These are phyloP conservation scores for Hecatera dysodea DNA, from an alignment of 2,888 invertebrate species.

Conservation along the genomic window DNA sequence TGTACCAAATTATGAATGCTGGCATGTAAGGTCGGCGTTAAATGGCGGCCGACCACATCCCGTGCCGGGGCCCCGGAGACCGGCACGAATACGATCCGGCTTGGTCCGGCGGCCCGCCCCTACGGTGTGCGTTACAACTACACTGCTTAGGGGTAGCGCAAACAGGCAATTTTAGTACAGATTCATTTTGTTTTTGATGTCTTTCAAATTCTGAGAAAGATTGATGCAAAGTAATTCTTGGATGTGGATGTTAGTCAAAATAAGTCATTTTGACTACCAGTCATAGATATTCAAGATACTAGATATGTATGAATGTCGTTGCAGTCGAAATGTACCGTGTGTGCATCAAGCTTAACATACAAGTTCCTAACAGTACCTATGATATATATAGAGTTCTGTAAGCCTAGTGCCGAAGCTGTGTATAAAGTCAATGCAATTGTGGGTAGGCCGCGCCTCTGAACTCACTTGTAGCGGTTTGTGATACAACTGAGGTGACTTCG, in stretches of 20 bases:
- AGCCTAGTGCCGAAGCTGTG: neutral
- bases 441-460: neutral
- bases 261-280: too few species aligned
- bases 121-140: slow-evolving; percentile 43
- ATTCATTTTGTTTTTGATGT: slow-evolving; percentile 21
- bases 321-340: neutral
- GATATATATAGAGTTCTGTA: neutral
- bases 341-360: neutral
- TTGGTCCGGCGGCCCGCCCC: slow-evolving; percentile 24
- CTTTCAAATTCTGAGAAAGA: too few species aligned
- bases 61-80: slow-evolving; percentile 25
- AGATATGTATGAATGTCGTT: too few species aligned
- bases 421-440: slow-evolving; percentile 23
- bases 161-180: slow-evolving; percentile 10
- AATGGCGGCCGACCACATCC: slow-evolving; percentile 39
- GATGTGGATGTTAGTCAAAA: too few species aligned
- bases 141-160: slow-evolving; percentile 12
- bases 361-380: too few species aligned
- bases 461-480: slow-evolving; percentile 8
- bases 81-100: slow-evolving; percentile 25
- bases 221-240: too few species aligned
- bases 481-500: neutral
- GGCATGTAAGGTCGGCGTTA: slow-evolving; percentile 15
- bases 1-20: slow-evolving; percentile 34
- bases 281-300: too few species aligned